Percentiles rank a stretch among this genome's conserved stretches.
phyloP scores from a whole-genome alignment of 2,888 invertebrate species.

The Lordiphosa andalusiaca region DNA sequence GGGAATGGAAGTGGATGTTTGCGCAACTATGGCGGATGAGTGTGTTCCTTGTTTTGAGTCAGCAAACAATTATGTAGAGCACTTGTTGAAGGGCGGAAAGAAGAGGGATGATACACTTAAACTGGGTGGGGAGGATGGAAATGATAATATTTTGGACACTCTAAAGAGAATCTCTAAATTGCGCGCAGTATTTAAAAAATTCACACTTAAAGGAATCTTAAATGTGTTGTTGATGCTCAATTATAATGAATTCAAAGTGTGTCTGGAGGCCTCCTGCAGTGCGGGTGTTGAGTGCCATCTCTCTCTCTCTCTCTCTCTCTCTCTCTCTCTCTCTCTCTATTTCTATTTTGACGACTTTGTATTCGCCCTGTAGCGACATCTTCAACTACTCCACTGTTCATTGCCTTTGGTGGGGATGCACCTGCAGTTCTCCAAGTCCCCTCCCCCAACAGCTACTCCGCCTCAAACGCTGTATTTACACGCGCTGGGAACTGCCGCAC shows the following conservation, averaged over 20 bases:
- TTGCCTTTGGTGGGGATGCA: slow-evolving; percentile 58
- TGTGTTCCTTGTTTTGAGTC: slow-evolving; percentile 31
- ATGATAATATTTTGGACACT: too few species aligned
- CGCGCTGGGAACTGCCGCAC: slow-evolving; percentile 16
- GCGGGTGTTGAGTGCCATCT: slow-evolving; percentile 10
- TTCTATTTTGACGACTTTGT: slow-evolving; percentile 32
- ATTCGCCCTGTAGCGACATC: slow-evolving; percentile 40
- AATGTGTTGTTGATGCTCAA: slow-evolving; percentile 15
- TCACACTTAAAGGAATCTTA: background rate
- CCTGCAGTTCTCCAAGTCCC: slow-evolving; percentile 39
- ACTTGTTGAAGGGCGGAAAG: background rate
- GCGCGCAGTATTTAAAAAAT: too few species aligned
- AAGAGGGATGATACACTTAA: too few species aligned
- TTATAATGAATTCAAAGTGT: slow-evolving; percentile 9
- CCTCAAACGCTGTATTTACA: slow-evolving; percentile 30
- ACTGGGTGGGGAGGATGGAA: too few species aligned
- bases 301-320: slow-evolving; percentile 10
- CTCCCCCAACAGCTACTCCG: background rate
- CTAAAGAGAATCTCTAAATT: too few species aligned
- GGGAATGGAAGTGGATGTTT: slow-evolving; percentile 27
- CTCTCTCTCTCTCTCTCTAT: slow-evolving; percentile 5
- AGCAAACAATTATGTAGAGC: slow-evolving; percentile 29
- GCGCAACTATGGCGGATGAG: slow-evolving; percentile 37
- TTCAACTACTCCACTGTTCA: slow-evolving; percentile 65
- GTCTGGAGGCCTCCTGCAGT: slow-evolving; percentile 29